These are phyloP conservation scores for Eupithecia subumbrata DNA, from an alignment of 2,888 invertebrate species.

Conservation along the genomic window DNA sequence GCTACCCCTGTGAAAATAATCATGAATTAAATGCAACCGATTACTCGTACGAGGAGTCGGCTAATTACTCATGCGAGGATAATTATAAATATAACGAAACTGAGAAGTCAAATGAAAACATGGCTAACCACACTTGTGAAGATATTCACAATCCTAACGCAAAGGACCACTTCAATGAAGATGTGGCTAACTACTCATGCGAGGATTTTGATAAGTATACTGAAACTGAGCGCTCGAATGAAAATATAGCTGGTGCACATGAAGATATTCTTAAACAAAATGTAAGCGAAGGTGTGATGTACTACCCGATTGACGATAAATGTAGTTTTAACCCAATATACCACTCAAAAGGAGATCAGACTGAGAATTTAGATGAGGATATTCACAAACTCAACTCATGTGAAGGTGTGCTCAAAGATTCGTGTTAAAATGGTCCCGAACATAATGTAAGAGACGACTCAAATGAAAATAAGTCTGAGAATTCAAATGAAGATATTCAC, in stretches of 20 bases:
- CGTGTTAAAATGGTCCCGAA: not conserved
- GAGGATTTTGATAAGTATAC: not conserved
- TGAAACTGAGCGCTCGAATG: not conserved
- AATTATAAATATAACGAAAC: not conserved
- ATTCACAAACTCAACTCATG: not conserved
- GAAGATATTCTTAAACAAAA: not conserved
- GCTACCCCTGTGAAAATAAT: not conserved
- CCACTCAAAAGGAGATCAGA: not conserved
- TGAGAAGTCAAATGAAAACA: not conserved
- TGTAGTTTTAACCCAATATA: not conserved
- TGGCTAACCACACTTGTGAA: not conserved
- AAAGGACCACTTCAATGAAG: not conserved
- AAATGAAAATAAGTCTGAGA: not conserved
- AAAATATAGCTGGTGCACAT: not conserved
- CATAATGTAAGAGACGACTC: not conserved
- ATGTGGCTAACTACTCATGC: not conserved
- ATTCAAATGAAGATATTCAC: not conserved
- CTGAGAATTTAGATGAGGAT: not conserved
- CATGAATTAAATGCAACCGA: not conserved
- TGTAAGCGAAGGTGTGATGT: not conserved
- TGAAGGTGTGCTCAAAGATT: not conserved
- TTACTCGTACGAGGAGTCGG: not conserved
- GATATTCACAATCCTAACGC: not conserved
- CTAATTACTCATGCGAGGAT: not conserved
- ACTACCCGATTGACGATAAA: not conserved